phyloP scores from a whole-genome alignment of 2,888 invertebrate species.

The Perizoma affinitatum region DNA sequence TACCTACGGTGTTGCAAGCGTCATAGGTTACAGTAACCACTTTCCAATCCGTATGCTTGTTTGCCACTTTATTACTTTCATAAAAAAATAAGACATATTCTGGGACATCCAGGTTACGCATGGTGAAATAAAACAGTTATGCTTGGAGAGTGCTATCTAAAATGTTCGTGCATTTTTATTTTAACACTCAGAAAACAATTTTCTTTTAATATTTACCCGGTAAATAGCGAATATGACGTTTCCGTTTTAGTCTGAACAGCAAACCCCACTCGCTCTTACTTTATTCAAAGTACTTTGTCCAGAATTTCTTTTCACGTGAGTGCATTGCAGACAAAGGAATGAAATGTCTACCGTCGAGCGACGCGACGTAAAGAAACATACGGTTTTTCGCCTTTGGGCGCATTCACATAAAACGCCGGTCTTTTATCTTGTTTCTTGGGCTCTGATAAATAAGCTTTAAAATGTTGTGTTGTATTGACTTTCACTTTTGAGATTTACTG shows the following conservation, averaged over 20 bases:
- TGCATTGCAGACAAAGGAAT: conserved; percentile 30
- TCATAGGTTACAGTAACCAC: too few species aligned
- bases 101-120: too few species aligned
- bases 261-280: conserved; percentile 6
- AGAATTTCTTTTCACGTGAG: conserved; percentile 20
- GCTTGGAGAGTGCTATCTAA: too few species aligned
- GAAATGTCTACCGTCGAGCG: conserved; percentile 15
- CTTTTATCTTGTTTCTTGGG: background rate
- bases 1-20: too few species aligned
- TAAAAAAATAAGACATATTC: too few species aligned
- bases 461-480: too few species aligned
- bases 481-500: too few species aligned
- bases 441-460: too few species aligned
- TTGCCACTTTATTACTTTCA: too few species aligned
- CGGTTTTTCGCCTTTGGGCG: conserved; percentile 1
- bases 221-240: background rate
- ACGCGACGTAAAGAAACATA: conserved; percentile 15
- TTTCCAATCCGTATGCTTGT: too few species aligned
- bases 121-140: too few species aligned
- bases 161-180: too few species aligned
- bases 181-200: background rate
- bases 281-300: conserved; percentile 14
- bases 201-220: background rate
- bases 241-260: conserved; percentile 3
- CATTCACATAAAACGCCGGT: conserved; percentile 7